Conservation (phyloP, 2,113 vertebrate genomes). For the Maccullochella peelii region DNA sequence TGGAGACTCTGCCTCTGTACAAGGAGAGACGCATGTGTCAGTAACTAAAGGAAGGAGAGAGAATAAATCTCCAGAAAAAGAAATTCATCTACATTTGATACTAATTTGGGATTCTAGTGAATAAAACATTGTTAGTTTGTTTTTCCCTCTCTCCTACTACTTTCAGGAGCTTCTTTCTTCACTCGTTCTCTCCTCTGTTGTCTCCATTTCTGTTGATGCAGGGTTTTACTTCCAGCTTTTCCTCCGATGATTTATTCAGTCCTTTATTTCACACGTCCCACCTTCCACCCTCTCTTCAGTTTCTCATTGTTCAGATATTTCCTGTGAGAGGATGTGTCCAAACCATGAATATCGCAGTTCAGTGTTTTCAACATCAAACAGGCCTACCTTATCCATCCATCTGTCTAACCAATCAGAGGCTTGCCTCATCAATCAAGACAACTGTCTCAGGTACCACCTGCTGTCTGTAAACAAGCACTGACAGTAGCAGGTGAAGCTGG, state of each 20-base stretch:
- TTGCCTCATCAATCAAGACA: constrained; percentile 7
- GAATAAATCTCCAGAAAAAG: constrained; percentile 43
- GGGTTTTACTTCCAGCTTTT: constrained; percentile 30
- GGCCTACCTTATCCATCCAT: constrained; percentile 8
- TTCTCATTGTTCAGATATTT: constrained; percentile 38
- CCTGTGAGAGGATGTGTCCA: constrained; percentile 23
- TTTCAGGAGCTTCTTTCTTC: constrained; percentile 6
- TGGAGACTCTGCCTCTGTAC: not conserved
- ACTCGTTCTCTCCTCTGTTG: not conserved
- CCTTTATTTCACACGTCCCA: constrained; percentile 1
- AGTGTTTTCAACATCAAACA: constrained; percentile 19
- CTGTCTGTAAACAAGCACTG: constrained; percentile 19
- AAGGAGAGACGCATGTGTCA: constrained; percentile 11
- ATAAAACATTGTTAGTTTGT: constrained; percentile 10
- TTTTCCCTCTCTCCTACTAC: not conserved
- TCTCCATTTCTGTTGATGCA: not conserved
- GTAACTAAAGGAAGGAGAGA: not conserved
- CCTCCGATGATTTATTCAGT: constrained; percentile 5
- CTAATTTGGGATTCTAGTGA: not conserved
- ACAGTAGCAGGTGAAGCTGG: constrained; percentile 4
- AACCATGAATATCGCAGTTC: not conserved
- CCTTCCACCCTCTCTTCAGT: not conserved
- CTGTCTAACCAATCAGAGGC: constrained; percentile 16
- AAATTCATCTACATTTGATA: constrained; percentile 3
- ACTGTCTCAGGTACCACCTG: not conserved